Percentiles rank a stretch among this genome's conserved stretches.
Evolutionary conservation across 2,888 invertebrate species (phyloP).

Genomic region (Seira sanloemensis): DNA sequence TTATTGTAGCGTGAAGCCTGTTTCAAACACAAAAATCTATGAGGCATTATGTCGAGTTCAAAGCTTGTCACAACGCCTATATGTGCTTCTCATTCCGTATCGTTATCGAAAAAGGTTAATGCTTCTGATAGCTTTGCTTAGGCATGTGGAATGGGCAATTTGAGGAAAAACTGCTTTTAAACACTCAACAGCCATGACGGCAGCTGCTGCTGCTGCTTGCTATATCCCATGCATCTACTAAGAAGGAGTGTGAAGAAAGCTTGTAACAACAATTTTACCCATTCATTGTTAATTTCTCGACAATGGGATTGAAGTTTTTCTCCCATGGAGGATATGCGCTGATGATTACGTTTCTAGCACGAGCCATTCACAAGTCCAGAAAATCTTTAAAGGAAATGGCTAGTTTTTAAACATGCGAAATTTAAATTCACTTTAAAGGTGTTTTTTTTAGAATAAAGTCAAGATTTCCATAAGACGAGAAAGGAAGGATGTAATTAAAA

Average conservation of each 20-base stretch:
- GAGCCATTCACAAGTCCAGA: not conserved
- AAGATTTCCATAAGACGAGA: not conserved
- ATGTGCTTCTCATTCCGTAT: not conserved
- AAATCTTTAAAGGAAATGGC: not conserved
- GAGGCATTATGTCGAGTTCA: not conserved
- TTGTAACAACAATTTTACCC: not conserved
- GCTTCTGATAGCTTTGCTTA: not conserved
- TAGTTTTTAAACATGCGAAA: not conserved
- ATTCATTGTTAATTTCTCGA: not conserved
- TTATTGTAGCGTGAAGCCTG: not conserved
- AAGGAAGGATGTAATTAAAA: not conserved
- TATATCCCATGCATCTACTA: no score
- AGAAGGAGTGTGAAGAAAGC: not conserved
- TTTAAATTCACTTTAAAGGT: not conserved
- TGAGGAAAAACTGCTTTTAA: not conserved
- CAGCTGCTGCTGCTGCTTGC: conserved; percentile 6
- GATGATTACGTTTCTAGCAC: no score
- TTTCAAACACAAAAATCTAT: not conserved
- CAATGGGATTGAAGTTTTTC: not conserved
- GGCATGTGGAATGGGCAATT: conserved; percentile 6
- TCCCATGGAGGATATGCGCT: no score
- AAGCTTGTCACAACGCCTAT: not conserved
- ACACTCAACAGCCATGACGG: conserved; percentile 18
- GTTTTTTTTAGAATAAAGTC: no score
- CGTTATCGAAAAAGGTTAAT: conserved; percentile 10